These are phyloP conservation scores for Pristionchus exspectatus DNA, from an alignment of 2,888 invertebrate genomes.

Conservation along the genomic window DNA sequence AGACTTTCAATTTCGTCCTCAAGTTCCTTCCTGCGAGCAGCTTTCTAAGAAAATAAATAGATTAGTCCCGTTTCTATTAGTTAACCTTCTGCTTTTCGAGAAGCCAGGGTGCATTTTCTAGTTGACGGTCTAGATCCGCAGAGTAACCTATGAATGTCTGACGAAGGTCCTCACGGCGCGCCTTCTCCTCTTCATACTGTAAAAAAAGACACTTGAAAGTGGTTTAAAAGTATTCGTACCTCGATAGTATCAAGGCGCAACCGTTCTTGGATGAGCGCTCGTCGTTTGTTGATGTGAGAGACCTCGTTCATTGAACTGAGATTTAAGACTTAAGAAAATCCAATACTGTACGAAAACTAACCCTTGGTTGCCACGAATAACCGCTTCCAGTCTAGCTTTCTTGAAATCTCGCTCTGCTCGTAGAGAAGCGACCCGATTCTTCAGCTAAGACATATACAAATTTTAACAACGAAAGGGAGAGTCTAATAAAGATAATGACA, in stretches of 20 bases:
- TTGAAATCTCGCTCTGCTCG: conserved; percentile 28
- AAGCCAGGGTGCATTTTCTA: conserved; percentile 2
- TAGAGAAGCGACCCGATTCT: not conserved
- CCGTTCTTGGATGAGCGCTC: conserved; percentile 15
- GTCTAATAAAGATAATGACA: not conserved
- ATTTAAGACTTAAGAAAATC: not conserved
- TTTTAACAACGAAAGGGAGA: not conserved
- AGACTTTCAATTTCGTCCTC: conserved; percentile 5
- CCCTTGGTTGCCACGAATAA: conserved; percentile 13
- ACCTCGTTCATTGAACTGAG: conserved; percentile 18
- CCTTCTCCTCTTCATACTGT: conserved; percentile 34
- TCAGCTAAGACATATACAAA: not conserved
- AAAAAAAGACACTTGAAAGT: not conserved
- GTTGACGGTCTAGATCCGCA: conserved; percentile 31
- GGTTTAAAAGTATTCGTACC: not conserved
- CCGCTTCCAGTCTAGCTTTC: conserved; percentile 19
- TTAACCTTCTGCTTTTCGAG: conserved; percentile 27
- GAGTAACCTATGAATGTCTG: not conserved
- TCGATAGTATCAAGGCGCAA: conserved; percentile 13
- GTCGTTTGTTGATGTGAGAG: conserved; percentile 6
- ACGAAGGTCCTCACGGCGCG: not conserved
- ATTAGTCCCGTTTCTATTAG: not conserved
- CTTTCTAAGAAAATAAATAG: not conserved
- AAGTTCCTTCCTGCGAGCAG: conserved; percentile 1
- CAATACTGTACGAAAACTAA: not conserved